Base-by-base conservation (phyloP, 2,113 vertebrate genomes). In the Heteronetta atricapilla region DNA sequence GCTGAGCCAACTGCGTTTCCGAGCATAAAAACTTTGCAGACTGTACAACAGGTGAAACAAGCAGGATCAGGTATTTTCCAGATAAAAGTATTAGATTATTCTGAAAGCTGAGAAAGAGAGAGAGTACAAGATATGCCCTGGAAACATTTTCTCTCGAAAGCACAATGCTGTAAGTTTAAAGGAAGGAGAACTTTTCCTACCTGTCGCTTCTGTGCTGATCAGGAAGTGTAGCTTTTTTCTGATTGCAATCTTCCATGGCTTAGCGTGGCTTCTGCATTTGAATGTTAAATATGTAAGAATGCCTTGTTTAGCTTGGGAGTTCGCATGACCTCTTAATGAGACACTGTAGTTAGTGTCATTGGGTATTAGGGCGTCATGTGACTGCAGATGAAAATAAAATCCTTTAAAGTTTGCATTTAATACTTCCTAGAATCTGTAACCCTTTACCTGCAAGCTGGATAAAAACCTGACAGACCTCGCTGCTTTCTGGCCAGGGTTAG, bases 221-320 rank as follows among this genome's bases (percentile, higher is more conserved):
- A 79, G 96, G 91, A 92, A 93, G 79, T 86, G 83, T 67, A 78
- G 93, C 86, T 86, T 94, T 97, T 96, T 93, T 88, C 95, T 93
- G 97, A 95, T 96, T 96, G 81, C 93, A 36, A 86, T 69, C 97
- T 98, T 96, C 97, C 98, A 98, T 98, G 94, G 97, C 98, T 98
- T 88, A 86, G 94, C 81, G 84, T 82, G 90, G 88, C 94, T 94
- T 78, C 94, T 94, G 91, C 94, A 96, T 98, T 96, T 97, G 97
- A 97, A 97, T 98, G 97, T 96, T 95, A 97, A 97, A 93, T 97
- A 92, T 97, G 97, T 93, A 83, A 93, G 91, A 95, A 90, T 93
- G 93, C 94, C 96, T 87, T 96, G 95, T 97, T 96, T 91, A 95
- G 95, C 77, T 85, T 88, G 81, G 82, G 94, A 94, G 96, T 97